Percentiles rank a stretch among this genome's conserved stretches.
Conservation (phyloP, 2,113 vertebrate species). For the Gulo gulo region DNA sequence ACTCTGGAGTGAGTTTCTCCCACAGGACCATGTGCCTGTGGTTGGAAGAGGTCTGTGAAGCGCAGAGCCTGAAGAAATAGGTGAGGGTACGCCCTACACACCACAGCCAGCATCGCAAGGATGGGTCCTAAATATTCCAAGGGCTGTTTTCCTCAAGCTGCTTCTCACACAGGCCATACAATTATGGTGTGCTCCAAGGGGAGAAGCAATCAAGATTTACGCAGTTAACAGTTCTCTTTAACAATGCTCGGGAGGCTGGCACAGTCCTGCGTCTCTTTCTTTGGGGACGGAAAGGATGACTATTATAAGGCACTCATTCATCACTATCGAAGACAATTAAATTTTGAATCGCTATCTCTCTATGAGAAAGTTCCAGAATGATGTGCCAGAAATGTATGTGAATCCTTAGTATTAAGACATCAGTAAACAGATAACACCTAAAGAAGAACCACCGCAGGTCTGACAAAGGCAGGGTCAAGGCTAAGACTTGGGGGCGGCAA, state of each 20-base stretch:
- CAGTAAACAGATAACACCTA: neutral
- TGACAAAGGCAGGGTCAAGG: neutral
- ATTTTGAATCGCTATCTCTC: neutral
- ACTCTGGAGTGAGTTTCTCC: neutral
- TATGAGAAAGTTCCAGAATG: neutral
- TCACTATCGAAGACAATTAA: neutral
- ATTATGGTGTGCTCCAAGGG: no score
- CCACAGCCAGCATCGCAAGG: neutral
- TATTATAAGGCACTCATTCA: neutral
- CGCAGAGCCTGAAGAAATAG: no score
- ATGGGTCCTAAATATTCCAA: neutral
- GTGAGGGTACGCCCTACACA: accelerated
- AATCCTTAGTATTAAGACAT: neutral
- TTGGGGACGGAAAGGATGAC: no score
- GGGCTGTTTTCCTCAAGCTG: neutral
- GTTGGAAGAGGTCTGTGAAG: neutral
- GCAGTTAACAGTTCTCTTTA: no score
- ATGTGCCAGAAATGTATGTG: neutral
- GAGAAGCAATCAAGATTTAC: neutral
- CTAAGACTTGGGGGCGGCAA: accelerated
- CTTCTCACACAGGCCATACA: neutral
- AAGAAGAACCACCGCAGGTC: neutral
- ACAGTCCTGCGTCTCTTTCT: neutral
- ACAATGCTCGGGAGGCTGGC: neutral
- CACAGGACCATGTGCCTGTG: accelerated